A percentile compares a stretch with the other conserved stretches of the same genome.
Conservation (phyloP, 2,113 vertebrate species). For the Donacobius atricapilla region DNA sequence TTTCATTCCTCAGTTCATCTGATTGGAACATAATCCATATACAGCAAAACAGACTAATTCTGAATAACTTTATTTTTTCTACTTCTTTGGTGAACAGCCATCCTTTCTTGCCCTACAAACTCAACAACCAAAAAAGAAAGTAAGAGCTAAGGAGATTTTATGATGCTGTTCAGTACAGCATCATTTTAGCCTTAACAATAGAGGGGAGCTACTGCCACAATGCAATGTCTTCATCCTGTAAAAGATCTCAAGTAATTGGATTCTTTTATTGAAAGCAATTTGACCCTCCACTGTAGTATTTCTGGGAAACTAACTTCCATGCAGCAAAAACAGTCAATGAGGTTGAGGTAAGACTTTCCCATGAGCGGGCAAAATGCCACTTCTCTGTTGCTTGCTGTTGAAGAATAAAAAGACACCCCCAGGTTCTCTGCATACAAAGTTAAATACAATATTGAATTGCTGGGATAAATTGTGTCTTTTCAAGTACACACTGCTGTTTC, state of each 20-base stretch:
- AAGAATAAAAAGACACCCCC: constrained; percentile 50
- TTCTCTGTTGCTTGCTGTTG: constrained; percentile 2
- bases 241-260: not conserved
- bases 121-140: not conserved
- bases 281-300: not conserved
- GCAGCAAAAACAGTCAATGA: constrained; percentile 27
- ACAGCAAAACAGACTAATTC: not conserved
- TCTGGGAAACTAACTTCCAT: constrained; percentile 21
- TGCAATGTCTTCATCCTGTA: not conserved
- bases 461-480: not conserved
- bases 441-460: constrained; percentile 42
- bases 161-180: not conserved
- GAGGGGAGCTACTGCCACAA: not conserved
- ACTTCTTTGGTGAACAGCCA: not conserved
- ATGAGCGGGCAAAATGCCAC: not conserved
- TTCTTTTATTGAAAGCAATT: not conserved
- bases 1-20: not conserved
- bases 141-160: not conserved
- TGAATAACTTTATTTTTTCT: not conserved
- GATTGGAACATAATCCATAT: not conserved
- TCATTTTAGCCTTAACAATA: not conserved
- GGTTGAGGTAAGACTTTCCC: constrained; percentile 34
- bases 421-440: constrained; percentile 31
- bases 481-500: constrained; percentile 15
- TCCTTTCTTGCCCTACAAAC: not conserved